These are phyloP conservation scores for Diplolepis rosae DNA, from an alignment of 2,888 invertebrate species.

Conservation along the genomic window DNA sequence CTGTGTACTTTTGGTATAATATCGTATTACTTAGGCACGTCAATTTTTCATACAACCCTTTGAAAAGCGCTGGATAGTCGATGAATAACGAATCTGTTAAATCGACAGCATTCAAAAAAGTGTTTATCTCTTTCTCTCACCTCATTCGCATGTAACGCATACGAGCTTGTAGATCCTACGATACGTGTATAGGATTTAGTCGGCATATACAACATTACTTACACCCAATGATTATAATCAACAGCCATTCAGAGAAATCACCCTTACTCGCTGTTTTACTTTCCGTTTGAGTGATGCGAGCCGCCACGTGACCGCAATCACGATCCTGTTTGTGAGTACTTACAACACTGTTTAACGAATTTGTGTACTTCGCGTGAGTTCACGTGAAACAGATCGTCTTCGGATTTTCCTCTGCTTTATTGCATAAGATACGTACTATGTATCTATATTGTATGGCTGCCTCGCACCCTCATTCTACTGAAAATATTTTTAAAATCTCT, in stretches of 20 bases:
- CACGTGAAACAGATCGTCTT: neutral
- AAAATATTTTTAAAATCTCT: too few species aligned
- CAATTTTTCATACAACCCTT: neutral
- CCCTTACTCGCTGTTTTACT: slow-evolving; percentile 68
- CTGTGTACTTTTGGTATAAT: neutral
- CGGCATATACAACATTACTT: slow-evolving; percentile 65
- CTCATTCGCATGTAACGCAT: neutral
- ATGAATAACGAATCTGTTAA: neutral
- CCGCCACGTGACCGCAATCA: slow-evolving; percentile 73
- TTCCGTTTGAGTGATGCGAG: slow-evolving; percentile 66
- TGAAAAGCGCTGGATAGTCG: neutral
- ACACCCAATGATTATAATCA: slow-evolving; percentile 73
- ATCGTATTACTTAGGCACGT: neutral
- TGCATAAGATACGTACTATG: neutral
- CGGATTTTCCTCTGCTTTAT: neutral
- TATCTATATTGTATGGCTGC: too few species aligned
- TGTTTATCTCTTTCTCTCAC: neutral
- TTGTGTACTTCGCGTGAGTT: slow-evolving; percentile 34
- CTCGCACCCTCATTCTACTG: too few species aligned
- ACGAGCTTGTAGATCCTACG: neutral
- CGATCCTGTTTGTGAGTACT: slow-evolving; percentile 68
- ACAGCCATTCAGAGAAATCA: slow-evolving; percentile 71
- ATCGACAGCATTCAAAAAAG: neutral
- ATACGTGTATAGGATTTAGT: slow-evolving; percentile 46
- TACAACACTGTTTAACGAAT: slow-evolving; percentile 69